Conservation (phyloP, 2,797 vertebrate species). For the Calcarius lapponicus region DNA sequence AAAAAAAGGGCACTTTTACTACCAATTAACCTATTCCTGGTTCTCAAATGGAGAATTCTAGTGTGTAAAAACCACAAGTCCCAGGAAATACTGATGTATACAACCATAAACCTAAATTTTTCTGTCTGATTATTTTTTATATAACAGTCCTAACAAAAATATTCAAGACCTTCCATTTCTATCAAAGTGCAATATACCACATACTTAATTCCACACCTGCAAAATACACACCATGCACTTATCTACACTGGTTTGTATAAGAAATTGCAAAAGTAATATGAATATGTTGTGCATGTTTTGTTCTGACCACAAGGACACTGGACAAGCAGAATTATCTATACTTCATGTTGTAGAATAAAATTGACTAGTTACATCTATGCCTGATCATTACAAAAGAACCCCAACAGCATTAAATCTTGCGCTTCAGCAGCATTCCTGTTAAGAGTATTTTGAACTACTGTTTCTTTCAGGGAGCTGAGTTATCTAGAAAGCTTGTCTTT, state of each 20-base stretch:
- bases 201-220: constrained; percentile 42
- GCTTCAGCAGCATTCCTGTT: constrained; percentile 1
- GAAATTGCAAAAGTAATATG: background rate
- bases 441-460: background rate
- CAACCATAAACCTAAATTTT: background rate
- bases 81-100: background rate
- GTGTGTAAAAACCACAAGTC: background rate
- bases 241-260: background rate
- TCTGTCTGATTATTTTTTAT: background rate
- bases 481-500: background rate
- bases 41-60: background rate
- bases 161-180: constrained; percentile 26
- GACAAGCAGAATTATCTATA: background rate
- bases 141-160: constrained; percentile 35
- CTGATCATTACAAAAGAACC: background rate
- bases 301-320: background rate
- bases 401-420: background rate
- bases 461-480: background rate
- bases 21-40: background rate
- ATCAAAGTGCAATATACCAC: constrained; percentile 66
- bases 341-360: background rate
- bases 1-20: background rate
- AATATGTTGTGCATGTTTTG: background rate
- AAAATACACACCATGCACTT: background rate
- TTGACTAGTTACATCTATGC: background rate